Evolutionary conservation across 2,797 vertebrate species (phyloP).

Genomic region (Diglossa cyanea): DNA sequence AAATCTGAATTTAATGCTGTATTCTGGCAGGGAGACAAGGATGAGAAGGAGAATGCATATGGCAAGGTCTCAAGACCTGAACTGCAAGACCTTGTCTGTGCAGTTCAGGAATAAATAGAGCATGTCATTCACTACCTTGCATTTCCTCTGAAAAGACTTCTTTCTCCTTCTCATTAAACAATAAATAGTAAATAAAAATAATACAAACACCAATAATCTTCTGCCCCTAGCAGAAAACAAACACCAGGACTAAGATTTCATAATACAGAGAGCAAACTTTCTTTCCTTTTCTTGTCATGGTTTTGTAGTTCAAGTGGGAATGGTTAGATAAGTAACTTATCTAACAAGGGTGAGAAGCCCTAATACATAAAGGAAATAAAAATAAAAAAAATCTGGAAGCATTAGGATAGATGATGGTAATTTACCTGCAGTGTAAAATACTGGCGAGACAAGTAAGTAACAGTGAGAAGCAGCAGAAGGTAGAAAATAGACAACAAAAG

Average conservation of each 20-base stretch:
- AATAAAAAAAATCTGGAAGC: not conserved
- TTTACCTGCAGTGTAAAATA: not conserved
- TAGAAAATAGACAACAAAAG: not conserved
- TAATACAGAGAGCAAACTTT: not conserved
- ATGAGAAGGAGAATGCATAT: not conserved
- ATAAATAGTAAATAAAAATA: not conserved
- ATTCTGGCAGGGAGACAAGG: not conserved
- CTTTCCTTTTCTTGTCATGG: not conserved
- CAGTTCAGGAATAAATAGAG: not conserved
- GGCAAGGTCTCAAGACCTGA: not conserved
- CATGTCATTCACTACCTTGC: not conserved
- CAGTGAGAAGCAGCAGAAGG: not conserved
- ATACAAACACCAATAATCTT: not conserved
- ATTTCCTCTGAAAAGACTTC: not conserved
- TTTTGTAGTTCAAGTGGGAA: not conserved
- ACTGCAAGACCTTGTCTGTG: too few relatives aligned
- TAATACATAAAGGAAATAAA: not conserved
- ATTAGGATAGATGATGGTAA: not conserved
- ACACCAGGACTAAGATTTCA: not conserved
- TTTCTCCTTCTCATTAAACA: not conserved
- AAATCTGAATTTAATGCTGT: not conserved
- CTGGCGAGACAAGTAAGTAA: not conserved
- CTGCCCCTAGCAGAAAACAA: not conserved
- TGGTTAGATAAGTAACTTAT: not conserved
- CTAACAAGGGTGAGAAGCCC: not conserved